These are phyloP conservation scores for Pemphredon lugubris DNA, from an alignment of 2,888 invertebrate genomes.

Conservation along the genomic window DNA sequence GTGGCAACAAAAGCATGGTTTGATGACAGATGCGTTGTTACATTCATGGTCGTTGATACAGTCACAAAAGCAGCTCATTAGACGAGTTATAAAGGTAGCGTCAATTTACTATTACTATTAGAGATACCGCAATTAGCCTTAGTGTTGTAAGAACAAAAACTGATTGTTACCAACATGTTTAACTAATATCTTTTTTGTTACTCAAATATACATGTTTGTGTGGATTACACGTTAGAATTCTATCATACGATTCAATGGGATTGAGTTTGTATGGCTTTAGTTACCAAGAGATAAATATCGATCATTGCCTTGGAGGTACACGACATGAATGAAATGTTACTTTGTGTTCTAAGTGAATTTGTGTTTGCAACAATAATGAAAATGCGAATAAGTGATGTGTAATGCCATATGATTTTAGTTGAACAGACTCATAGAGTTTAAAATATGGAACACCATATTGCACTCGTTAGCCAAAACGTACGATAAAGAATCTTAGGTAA, in stretches of 20 bases:
- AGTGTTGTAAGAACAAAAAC: constrained; percentile 53
- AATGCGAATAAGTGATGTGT: constrained; percentile 28
- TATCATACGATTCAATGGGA: constrained; percentile 10
- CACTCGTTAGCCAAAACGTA: constrained; percentile 78
- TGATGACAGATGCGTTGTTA: constrained; percentile 51
- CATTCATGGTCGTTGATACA: constrained; percentile 44
- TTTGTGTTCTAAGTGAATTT: constrained; percentile 25
- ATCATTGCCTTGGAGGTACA: constrained; percentile 5
- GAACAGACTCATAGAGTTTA: constrained; percentile 44
- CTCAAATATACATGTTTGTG: constrained; percentile 27
- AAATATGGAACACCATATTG: constrained; percentile 67
- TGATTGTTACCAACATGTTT: constrained; percentile 60
- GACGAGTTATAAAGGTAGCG: constrained; percentile 50
- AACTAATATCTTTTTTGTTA: constrained; percentile 49
- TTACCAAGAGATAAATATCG: constrained; percentile 14
- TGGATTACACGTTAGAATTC: constrained; percentile 14
- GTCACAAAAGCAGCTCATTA: constrained; percentile 54
- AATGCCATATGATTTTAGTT: constrained; percentile 42
- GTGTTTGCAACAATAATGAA: constrained; percentile 16
- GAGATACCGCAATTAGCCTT: constrained; percentile 51
- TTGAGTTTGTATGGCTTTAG: not conserved
- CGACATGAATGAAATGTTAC: constrained; percentile 17
- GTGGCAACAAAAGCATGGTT: constrained; percentile 32
- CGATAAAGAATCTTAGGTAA: constrained; percentile 72
- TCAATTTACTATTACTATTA: constrained; percentile 56